Evolutionary conservation across 1,140 invertebrate genomes (phyloP).

Genomic region (Apis florea): DNA sequence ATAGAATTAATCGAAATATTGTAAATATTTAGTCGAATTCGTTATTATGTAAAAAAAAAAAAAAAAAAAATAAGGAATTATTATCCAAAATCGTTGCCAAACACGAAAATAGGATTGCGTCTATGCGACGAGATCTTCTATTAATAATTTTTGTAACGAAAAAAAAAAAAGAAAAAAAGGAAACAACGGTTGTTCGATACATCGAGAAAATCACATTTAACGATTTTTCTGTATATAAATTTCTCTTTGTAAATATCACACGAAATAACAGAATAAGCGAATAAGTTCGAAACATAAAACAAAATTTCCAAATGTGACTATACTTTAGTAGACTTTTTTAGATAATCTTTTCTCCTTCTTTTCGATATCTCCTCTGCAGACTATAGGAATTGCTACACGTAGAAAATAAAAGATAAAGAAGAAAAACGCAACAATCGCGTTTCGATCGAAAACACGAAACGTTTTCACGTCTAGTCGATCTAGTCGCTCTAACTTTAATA

Average conservation of each 20-base stretch:
- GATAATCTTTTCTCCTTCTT: constrained; percentile 29
- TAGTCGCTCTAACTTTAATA: constrained; percentile 37
- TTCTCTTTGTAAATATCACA: constrained; percentile 32
- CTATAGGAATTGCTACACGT: constrained; percentile 67
- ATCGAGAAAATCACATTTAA: not conserved
- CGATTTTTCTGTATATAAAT: constrained; percentile 32
- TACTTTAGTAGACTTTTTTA: constrained; percentile 11
- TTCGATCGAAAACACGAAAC: not conserved
- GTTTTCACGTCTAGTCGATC: constrained; percentile 28
- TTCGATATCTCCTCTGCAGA: constrained; percentile 62
- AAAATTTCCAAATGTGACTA: not conserved
- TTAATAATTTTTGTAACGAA: constrained; percentile 35
- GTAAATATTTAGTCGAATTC: constrained; percentile 39
- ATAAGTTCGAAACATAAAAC: not conserved
- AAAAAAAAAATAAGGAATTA: not conserved
- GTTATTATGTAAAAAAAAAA: constrained; percentile 2
- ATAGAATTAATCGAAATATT: not conserved
- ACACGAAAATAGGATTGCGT: constrained; percentile 2
- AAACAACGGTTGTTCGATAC: not conserved
- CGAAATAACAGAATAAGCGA: not conserved
- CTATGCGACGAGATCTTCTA: not conserved
- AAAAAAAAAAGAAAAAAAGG: not conserved
- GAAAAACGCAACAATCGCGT: not conserved
- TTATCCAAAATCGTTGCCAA: constrained; percentile 37
- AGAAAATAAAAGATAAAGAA: constrained; percentile 13